Percentiles rank a stretch among this genome's conserved stretches.
These are phyloP conservation scores for Idaea dimidiata DNA, from an alignment of 2,888 invertebrate genomes.

Conservation along the genomic window DNA sequence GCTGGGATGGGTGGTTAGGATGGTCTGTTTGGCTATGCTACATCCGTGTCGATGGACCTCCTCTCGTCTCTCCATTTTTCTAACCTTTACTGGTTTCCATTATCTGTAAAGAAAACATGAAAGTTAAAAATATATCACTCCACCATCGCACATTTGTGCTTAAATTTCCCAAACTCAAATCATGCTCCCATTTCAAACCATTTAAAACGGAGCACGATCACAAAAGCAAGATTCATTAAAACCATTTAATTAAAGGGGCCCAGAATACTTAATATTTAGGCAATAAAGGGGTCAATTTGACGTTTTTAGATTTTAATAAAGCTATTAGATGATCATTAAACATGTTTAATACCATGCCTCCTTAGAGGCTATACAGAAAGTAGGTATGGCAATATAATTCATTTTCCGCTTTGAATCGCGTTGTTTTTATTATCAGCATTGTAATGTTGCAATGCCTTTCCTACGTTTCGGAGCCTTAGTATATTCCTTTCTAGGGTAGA, in stretches of 20 bases:
- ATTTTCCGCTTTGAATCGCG: too few relatives aligned
- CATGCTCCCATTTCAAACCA: background rate
- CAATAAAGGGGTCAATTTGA: conserved; percentile 47
- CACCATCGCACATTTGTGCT: background rate
- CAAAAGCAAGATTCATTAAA: conserved; percentile 11
- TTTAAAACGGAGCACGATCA: conserved; percentile 14
- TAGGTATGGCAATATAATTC: too few relatives aligned
- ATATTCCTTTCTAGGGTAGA: too few relatives aligned
- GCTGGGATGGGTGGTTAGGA: conserved; percentile 71
- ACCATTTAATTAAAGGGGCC: conserved; percentile 24
- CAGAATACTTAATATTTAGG: conserved; percentile 29
- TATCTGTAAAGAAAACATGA: conserved; percentile 19
- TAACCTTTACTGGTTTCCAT: conserved; percentile 27
- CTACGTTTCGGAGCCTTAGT: too few relatives aligned
- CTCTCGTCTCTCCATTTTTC: conserved; percentile 64
- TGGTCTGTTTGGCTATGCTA: conserved; percentile 74
- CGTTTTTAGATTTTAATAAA: conserved; percentile 56
- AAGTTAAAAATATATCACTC: background rate
- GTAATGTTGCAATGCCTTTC: too few relatives aligned
- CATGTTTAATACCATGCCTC: conserved; percentile 27
- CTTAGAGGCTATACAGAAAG: conserved; percentile 39
- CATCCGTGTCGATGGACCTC: conserved; percentile 71
- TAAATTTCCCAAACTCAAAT: background rate
- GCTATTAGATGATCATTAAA: conserved; percentile 51
- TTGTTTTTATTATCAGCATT: too few relatives aligned